These are phyloP conservation scores for Mormyrus proboscirostris DNA, from an alignment of 2,797 vertebrate species.

Conservation along the genomic window DNA sequence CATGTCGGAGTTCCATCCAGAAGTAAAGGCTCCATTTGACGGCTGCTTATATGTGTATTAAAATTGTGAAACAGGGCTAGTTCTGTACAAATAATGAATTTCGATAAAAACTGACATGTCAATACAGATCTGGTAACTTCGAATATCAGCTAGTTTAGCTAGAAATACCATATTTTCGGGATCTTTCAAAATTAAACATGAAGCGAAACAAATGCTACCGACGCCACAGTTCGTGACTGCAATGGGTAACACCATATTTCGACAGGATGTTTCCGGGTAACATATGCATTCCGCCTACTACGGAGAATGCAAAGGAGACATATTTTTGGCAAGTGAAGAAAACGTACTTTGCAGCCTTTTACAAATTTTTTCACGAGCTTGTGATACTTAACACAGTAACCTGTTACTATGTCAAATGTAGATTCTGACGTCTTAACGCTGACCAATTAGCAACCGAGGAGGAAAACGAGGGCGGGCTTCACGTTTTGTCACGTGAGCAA, in stretches of 20 bases:
- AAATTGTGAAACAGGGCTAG: background rate
- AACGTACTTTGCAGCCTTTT: background rate
- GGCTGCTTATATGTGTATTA: background rate
- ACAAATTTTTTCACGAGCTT: background rate
- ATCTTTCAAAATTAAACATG: background rate
- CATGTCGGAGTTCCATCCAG: background rate
- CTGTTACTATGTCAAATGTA: background rate
- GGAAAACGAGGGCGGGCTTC: background rate
- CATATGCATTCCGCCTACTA: background rate
- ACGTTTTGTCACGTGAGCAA: background rate
- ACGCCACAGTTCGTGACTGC: background rate
- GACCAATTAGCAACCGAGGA: background rate
- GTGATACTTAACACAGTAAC: background rate
- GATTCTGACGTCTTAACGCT: background rate
- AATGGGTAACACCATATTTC: background rate
- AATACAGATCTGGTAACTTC: background rate
- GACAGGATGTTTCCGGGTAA: background rate
- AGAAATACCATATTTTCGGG: background rate
- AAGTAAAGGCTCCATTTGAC: background rate
- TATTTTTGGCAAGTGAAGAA: background rate
- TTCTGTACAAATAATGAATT: background rate
- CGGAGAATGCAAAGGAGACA: background rate
- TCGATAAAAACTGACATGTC: background rate
- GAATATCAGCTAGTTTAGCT: background rate
- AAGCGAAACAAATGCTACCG: background rate